Conservation (phyloP, 1,140 invertebrate species). For the Sesamia nonagrioides region DNA sequence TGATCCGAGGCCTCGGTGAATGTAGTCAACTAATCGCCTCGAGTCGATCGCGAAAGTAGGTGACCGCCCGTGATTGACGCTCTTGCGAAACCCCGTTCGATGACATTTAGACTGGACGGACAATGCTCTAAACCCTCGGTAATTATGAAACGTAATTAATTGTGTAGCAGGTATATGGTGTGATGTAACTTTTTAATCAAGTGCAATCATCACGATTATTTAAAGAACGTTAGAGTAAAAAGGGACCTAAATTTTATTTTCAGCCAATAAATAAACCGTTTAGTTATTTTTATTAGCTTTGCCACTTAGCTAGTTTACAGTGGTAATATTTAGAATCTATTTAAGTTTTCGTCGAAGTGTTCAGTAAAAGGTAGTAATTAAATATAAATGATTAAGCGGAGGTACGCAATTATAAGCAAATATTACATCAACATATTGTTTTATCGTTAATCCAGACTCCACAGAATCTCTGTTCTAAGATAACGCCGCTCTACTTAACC, state of each 20-base stretch:
- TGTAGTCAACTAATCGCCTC: slow-evolving; percentile 85
- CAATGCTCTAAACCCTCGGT: slow-evolving; percentile 72
- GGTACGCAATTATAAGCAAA: slow-evolving; percentile 27
- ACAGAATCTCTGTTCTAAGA: slow-evolving; percentile 84
- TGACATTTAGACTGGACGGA: slow-evolving; percentile 85
- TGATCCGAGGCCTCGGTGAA: slow-evolving; percentile 84
- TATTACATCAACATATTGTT: slow-evolving; percentile 53
- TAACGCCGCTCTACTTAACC: slow-evolving; percentile 87
- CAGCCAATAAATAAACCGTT: background rate
- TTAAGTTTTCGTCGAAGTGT: background rate
- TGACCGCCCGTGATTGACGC: slow-evolving; percentile 86
- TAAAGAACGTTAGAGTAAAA: background rate
- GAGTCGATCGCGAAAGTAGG: slow-evolving; percentile 86
- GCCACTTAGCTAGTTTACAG: background rate
- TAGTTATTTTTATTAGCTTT: no score
- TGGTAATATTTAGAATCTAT: background rate
- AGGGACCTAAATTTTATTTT: background rate
- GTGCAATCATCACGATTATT: slow-evolving; percentile 22
- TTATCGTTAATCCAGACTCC: slow-evolving; percentile 76
- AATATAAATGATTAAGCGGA: background rate
- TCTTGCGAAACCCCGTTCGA: slow-evolving; percentile 85
- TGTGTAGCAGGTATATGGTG: slow-evolving; percentile 30
- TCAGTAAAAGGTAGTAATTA: background rate
- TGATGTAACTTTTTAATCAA: slow-evolving; percentile 30
- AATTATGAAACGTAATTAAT: slow-evolving; percentile 74